Conservation (phyloP, 1,140 invertebrate species). For the Diorhabda sublineata region DNA sequence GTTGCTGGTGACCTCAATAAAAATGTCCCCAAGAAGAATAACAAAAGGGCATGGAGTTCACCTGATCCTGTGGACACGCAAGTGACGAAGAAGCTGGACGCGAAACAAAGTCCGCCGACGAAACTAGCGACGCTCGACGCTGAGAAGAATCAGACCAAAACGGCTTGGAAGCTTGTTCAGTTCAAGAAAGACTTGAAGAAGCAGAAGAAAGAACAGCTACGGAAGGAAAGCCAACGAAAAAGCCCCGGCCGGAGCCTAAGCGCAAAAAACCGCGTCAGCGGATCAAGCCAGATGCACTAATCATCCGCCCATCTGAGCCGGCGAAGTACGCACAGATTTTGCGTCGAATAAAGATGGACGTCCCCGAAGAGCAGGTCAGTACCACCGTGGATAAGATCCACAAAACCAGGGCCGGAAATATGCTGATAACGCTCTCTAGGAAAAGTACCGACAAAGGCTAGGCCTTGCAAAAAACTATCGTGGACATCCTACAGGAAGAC, state of each 20-base stretch:
- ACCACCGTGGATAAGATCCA: too few relatives aligned
- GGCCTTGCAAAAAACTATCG: too few relatives aligned
- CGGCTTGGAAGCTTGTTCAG: background rate
- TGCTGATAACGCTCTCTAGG: too few relatives aligned
- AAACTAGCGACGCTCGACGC: background rate
- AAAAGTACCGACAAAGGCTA: too few relatives aligned
- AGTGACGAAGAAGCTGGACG: background rate
- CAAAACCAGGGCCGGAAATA: too few relatives aligned
- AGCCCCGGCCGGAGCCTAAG: background rate
- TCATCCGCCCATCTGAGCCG: background rate
- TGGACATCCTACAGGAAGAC: too few relatives aligned
- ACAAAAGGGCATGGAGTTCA: background rate
- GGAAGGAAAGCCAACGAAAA: background rate
- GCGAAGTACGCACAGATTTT: too few relatives aligned
- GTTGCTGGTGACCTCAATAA: background rate
- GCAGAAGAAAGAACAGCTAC: background rate
- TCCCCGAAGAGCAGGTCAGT: background rate
- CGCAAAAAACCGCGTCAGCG: background rate
- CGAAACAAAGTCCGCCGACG: conserved; percentile 3
- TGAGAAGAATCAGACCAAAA: background rate
- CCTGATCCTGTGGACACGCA: background rate
- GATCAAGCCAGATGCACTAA: background rate
- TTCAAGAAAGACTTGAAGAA: background rate
- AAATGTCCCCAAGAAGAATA: background rate
- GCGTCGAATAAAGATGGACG: background rate